Base-by-base conservation (phyloP, 2,113 vertebrate species). In the Orycteropus afer region DNA sequence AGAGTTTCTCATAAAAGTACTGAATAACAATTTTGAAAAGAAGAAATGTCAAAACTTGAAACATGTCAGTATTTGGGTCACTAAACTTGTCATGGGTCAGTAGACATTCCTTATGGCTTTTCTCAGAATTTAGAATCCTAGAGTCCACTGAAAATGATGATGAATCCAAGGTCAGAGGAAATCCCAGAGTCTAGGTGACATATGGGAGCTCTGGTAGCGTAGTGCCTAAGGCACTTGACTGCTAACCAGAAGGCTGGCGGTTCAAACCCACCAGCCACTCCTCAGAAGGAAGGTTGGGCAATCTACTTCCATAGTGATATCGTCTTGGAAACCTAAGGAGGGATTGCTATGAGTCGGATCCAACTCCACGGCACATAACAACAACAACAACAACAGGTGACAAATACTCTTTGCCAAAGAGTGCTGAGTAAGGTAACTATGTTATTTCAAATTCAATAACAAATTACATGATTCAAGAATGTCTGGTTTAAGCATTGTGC, bases 391-490 rank as follows among this genome's bases (percentile, higher is more conserved):
- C n/a, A n/a, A n/a, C n/a, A n/a, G n/a, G n/a, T n/a, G 51, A 57
- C n/a, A 53, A 14, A 80, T 3, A 23, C 45, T 34, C 34, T 89
- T 82, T 90, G 49, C 13, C 77, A 90, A 76, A 77, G 49, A 63
- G 45, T 79, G 11, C 3, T 67, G 13, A 93, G 51, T 61, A 82
- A 86, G 3, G 42, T 40, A 49, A 86, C 32, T 57, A 49, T 3
- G 34, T 71, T 78, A 93, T 51, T 77, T 96, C 45, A 63, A 78
- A 53, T 59, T 85, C 74, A 90, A 71, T 11, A 53, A 37, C 61
- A 86, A 79, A 86, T 59, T 74, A 49, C 20, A 74, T 23, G 18
- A 77, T 47, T 67, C 65, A 32, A 94, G 84, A 71, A 71, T n/a
- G 67, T 40, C 67, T 40, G 37, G 9, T 7, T 71, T 71, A 34